Conservation (phyloP, 2,113 vertebrate genomes). For the Barbus barbus region DNA sequence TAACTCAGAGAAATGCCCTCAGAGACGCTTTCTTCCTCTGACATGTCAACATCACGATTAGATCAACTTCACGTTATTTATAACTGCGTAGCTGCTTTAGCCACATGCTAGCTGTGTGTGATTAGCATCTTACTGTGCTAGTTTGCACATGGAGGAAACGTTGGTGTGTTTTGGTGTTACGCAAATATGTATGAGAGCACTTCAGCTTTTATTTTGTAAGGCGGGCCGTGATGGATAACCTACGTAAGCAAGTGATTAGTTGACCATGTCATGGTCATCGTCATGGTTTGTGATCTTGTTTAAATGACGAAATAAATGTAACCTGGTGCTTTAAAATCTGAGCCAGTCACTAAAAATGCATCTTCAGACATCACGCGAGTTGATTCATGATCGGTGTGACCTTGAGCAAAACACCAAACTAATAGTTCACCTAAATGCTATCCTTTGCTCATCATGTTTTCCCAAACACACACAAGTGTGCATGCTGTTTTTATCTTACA, state of each 20-base stretch:
- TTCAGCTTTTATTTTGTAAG: background rate
- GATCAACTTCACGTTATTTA: background rate
- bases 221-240: background rate
- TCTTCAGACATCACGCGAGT: background rate
- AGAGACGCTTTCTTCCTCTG: too few species aligned
- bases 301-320: too few species aligned
- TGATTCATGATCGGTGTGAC: background rate
- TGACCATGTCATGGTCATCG: too few species aligned
- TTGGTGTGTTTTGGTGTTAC: background rate
- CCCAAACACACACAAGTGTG: too few species aligned
- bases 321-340: background rate
- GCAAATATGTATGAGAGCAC: background rate
- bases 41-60: background rate
- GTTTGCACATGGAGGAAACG: background rate
- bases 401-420: background rate
- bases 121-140: too few species aligned
- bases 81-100: constrained; percentile 23
- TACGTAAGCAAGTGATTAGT: too few species aligned
- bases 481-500: too few species aligned
- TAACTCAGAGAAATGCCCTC: background rate
- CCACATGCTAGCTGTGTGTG: too few species aligned
- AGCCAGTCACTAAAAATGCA: background rate
- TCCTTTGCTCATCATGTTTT: too few species aligned
- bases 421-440: background rate
- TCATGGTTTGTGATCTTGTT: too few species aligned